Evolutionary conservation across 2,113 vertebrate genomes (phyloP).

Genomic region (Ellobius talpinus): DNA sequence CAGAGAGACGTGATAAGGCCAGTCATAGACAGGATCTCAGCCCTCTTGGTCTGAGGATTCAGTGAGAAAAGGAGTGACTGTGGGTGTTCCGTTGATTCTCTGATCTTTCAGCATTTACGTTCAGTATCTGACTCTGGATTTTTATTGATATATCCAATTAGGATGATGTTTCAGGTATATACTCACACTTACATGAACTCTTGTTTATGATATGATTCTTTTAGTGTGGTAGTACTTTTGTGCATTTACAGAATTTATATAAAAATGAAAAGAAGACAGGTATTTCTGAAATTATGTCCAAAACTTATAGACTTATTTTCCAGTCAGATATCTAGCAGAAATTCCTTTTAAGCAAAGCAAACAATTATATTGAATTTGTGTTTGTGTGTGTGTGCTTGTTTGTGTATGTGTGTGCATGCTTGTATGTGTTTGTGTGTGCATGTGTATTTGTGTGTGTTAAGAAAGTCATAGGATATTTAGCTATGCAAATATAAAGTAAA

Average conservation of each 20-base stretch:
- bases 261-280: background rate
- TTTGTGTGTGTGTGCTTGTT: background rate
- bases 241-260: background rate
- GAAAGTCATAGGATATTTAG: background rate
- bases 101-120: too few species aligned
- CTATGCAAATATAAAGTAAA: slow-evolving; percentile 5
- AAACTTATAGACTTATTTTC: background rate
- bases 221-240: background rate
- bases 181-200: background rate
- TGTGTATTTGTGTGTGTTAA: background rate
- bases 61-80: too few species aligned
- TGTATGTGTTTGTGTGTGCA: background rate
- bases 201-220: background rate
- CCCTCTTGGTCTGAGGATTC: too few species aligned
- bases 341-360: background rate
- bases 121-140: too few species aligned
- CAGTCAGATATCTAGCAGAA: background rate
- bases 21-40: too few species aligned
- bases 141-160: too few species aligned
- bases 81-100: too few species aligned
- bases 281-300: background rate
- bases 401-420: background rate
- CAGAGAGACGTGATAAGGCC: too few species aligned
- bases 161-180: background rate
- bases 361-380: background rate